These are phyloP conservation scores for Propithecus perrieri DNA, from an alignment of 2,797 vertebrate species.

Conservation along the genomic window DNA sequence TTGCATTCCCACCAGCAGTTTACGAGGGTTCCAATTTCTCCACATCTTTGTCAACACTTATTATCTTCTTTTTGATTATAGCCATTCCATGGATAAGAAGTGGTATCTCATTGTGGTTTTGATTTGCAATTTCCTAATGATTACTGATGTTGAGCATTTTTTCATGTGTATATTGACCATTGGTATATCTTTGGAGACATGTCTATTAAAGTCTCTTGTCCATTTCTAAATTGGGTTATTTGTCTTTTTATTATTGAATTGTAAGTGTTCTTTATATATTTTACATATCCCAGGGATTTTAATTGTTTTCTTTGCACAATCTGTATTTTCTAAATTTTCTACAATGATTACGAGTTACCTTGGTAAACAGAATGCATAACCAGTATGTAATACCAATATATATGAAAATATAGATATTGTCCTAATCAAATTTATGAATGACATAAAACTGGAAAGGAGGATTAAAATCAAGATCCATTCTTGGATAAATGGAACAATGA, in stretches of 20 bases:
- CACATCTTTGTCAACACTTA: background rate
- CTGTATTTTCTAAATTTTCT: constrained; percentile 29
- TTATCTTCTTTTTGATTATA: background rate
- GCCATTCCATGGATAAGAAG: background rate
- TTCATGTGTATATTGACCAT: background rate
- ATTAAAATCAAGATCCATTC: background rate
- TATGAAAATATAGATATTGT: background rate
- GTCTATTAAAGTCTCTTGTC: background rate
- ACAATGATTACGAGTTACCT: background rate
- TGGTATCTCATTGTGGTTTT: background rate
- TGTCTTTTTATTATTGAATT: background rate
- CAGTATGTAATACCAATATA: background rate
- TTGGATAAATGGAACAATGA: background rate
- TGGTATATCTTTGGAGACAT: background rate
- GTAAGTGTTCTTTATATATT: background rate
- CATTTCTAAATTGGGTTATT: background rate
- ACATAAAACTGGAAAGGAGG: background rate
- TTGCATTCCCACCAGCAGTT: background rate
- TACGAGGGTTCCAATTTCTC: background rate
- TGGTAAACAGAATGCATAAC: background rate
- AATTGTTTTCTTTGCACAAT: background rate
- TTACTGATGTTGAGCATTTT: background rate
- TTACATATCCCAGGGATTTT: background rate
- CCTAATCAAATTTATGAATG: background rate
- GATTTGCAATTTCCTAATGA: background rate